Percentiles rank a stretch among this genome's conserved stretches.
These are phyloP conservation scores for Phlogophora meticulosa DNA, from an alignment of 2,888 invertebrate species.

Conservation along the genomic window DNA sequence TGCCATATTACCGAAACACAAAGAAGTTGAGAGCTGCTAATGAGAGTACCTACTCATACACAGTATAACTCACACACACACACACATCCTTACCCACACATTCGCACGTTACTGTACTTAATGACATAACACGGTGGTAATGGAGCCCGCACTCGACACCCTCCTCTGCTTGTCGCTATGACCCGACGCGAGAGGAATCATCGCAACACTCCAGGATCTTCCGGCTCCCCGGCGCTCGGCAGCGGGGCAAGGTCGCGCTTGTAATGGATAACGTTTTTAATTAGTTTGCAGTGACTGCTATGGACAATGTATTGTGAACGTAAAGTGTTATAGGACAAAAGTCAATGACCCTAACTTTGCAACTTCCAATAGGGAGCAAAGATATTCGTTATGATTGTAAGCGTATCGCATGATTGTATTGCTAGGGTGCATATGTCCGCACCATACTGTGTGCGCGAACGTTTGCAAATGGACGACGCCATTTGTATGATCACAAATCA, in stretches of 20 bases:
- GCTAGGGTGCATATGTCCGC: too few species aligned
- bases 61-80: neutral
- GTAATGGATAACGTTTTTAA: slow-evolving; percentile 39
- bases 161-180: neutral
- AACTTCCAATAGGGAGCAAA: neutral
- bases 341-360: slow-evolving; percentile 20
- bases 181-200: neutral
- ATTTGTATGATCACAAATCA: too few species aligned
- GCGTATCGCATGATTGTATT: neutral
- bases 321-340: slow-evolving; percentile 23
- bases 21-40: slow-evolving; percentile 2
- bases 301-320: slow-evolving; percentile 28
- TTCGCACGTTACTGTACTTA: neutral
- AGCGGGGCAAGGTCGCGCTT: neutral
- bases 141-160: slow-evolving; percentile 5
- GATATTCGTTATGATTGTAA: slow-evolving; percentile 13
- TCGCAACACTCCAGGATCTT: neutral
- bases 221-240: neutral
- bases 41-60: too few species aligned
- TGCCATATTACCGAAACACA: neutral
- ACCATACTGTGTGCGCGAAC: too few species aligned
- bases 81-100: neutral
- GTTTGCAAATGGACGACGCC: too few species aligned
- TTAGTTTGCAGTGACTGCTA: slow-evolving; percentile 34
- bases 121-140: slow-evolving; percentile 18